These are phyloP conservation scores for Dinothrombium tinctorium DNA, from an alignment of 1,140 invertebrate species.

Conservation along the genomic window DNA sequence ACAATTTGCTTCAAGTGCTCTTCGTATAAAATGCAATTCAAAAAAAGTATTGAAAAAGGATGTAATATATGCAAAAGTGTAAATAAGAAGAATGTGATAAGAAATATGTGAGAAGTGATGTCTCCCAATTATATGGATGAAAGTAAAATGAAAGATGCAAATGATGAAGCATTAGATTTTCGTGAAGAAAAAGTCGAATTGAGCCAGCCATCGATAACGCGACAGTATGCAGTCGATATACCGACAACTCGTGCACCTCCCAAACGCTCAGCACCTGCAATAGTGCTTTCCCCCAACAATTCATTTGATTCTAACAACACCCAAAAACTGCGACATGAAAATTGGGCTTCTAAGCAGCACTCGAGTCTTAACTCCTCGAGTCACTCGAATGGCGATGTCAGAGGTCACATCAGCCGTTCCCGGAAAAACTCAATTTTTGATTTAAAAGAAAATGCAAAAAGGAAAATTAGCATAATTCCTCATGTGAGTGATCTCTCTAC, in stretches of 20 bases:
- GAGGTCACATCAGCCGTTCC: conserved; percentile 3
- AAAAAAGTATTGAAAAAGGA: too few relatives aligned
- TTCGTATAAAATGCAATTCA: too few relatives aligned
- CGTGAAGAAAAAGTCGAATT: too few relatives aligned
- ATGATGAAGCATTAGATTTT: too few relatives aligned
- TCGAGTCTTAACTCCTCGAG: conserved; percentile 9
- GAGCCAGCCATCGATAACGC: background rate
- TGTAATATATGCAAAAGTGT: too few relatives aligned
- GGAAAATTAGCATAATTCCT: conserved; percentile 11
- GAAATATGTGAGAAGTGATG: too few relatives aligned
- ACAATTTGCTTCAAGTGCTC: too few relatives aligned
- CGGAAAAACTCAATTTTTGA: conserved; percentile 6
- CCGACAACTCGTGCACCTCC: background rate
- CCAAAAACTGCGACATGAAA: conserved; percentile 6
- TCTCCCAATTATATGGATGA: too few relatives aligned
- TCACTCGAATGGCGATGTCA: conserved; percentile 10
- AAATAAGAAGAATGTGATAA: too few relatives aligned
- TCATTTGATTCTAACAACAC: conserved; percentile 8
- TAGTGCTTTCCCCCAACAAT: conserved; percentile 11
- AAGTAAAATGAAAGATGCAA: too few relatives aligned
- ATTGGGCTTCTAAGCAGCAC: conserved; percentile 9
- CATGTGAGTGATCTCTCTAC: conserved; percentile 7
- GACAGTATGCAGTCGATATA: conserved; percentile 10
- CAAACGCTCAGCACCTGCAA: conserved; percentile 1
- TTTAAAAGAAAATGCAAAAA: conserved; percentile 6